Evolutionary conservation across 1,140 invertebrate genomes (phyloP).

Genomic region (Lethrus apterus): DNA sequence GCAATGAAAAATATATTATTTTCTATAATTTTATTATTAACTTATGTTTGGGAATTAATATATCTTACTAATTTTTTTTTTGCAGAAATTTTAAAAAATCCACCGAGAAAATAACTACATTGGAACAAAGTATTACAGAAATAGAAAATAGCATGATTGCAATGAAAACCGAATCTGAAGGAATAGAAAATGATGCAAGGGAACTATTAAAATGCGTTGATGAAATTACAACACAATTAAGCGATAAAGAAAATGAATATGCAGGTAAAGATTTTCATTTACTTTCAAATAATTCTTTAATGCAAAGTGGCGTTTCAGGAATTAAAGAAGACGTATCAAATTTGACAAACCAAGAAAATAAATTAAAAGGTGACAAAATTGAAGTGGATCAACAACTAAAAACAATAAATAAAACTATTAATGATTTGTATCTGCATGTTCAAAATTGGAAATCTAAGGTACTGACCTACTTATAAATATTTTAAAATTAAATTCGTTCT

Average conservation of each 20-base stretch:
- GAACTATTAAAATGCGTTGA: slow-evolving; percentile 49
- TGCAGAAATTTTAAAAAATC: slow-evolving; percentile 66
- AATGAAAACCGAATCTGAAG: slow-evolving; percentile 52
- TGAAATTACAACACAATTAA: slow-evolving; percentile 40
- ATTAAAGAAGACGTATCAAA: slow-evolving; percentile 46
- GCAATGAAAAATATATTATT: too few species aligned
- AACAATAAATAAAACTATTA: slow-evolving; percentile 55
- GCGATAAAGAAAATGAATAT: slow-evolving; percentile 48
- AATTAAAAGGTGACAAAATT: slow-evolving; percentile 60
- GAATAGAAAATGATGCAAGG: slow-evolving; percentile 50
- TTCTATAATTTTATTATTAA: neutral
- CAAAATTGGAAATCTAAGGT: slow-evolving; percentile 18
- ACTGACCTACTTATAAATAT: neutral
- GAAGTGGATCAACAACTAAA: slow-evolving; percentile 71
- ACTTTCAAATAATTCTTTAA: neutral
- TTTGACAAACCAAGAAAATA: slow-evolving; percentile 56
- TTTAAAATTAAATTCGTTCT: slow-evolving; percentile 17
- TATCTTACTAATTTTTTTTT: slow-evolving; percentile 14
- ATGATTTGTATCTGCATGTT: slow-evolving; percentile 48
- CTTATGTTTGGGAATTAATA: slow-evolving; percentile 4
- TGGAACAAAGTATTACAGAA: slow-evolving; percentile 61
- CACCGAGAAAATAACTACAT: slow-evolving; percentile 59
- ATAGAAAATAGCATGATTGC: slow-evolving; percentile 53
- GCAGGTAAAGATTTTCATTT: slow-evolving; percentile 21
- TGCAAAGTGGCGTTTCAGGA: slow-evolving; percentile 16